Evolutionary conservation across 64 coral and sea anemone genomes (phyloP).

Genomic region (Pocillopora verrucosa): DNA sequence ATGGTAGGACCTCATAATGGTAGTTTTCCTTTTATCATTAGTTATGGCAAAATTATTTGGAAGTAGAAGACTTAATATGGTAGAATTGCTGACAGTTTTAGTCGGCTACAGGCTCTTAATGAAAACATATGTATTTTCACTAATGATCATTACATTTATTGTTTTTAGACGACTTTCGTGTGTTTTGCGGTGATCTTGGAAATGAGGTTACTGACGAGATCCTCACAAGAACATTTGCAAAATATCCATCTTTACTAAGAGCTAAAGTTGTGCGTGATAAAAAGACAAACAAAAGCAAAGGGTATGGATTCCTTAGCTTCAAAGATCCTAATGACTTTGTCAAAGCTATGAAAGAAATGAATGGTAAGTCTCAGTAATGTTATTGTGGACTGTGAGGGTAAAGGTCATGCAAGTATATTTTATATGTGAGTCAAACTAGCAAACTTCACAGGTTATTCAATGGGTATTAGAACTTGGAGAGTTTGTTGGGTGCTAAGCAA

Average conservation of each 20-base stretch:
- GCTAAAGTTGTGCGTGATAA: slow-evolving; percentile 98
- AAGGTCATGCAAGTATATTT: not conserved
- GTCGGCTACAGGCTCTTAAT: not conserved
- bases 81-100: too few species aligned
- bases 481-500: too few species aligned
- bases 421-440: too few species aligned
- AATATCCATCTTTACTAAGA: slow-evolving; percentile 94
- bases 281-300: slow-evolving; percentile 95
- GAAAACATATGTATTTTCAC: not conserved
- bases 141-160: not conserved
- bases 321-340: slow-evolving; percentile 98
- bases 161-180: slow-evolving; percentile 89
- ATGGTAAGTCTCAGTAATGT: slow-evolving; percentile 65
- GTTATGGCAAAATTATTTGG: too few species aligned
- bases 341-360: slow-evolving; percentile 99
- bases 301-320: slow-evolving; percentile 98
- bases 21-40: too few species aligned
- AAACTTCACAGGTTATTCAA: too few species aligned
- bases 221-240: slow-evolving; percentile 85
- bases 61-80: too few species aligned
- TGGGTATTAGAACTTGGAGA: too few species aligned
- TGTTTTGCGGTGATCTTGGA: slow-evolving; percentile 97
- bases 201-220: slow-evolving; percentile 98
- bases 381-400: not conserved
- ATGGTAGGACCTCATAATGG: too few species aligned